Evolutionary conservation across 2,888 invertebrate species (phyloP).

Genomic region (Eulithis prunata): DNA sequence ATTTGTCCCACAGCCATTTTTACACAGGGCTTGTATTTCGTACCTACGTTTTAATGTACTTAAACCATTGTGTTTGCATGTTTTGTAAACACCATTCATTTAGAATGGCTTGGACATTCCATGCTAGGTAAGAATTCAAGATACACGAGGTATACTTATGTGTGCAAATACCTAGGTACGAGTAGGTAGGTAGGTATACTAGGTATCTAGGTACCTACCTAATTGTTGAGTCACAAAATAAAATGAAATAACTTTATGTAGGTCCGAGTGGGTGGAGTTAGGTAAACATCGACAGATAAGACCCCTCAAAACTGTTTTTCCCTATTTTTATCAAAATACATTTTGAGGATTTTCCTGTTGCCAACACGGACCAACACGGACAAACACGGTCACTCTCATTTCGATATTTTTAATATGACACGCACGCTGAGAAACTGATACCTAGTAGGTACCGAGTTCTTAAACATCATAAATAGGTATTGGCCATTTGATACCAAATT

Average conservation of each 20-base stretch:
- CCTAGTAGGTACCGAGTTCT: no score
- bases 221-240: no score
- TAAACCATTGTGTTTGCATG: conserved; percentile 4
- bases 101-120: background rate
- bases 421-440: no score
- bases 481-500: no score
- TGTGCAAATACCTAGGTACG: no score
- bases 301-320: background rate
- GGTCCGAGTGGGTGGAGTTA: no score
- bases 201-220: no score
- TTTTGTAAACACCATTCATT: conserved; percentile 7
- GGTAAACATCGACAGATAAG: background rate
- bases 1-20: conserved; percentile 3
- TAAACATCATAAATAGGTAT: no score
- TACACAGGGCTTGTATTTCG: background rate
- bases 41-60: background rate
- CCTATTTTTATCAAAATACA: background rate
- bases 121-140: background rate
- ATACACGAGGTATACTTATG: no score
- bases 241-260: no score
- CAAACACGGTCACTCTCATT: background rate
- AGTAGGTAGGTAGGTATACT: no score
- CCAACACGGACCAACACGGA: no score
- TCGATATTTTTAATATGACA: background rate
- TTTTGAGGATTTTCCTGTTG: background rate